These are phyloP conservation scores for Ptychobarbus kaznakovi DNA, from an alignment of 2,797 vertebrate genomes.

Conservation along the genomic window DNA sequence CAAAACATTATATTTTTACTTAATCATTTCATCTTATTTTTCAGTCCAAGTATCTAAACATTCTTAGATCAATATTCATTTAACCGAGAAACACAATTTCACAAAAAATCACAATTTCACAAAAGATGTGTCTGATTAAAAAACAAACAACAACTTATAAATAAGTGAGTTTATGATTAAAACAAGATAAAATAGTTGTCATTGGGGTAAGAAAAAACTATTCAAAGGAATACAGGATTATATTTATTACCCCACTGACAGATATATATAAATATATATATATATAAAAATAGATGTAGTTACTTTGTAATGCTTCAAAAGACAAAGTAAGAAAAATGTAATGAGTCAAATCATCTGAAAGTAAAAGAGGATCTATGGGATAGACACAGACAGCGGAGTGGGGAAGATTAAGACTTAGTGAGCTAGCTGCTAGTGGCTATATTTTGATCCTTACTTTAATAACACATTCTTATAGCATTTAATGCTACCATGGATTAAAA, in stretches of 20 bases:
- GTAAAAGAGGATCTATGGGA: no score
- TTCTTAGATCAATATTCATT: not conserved
- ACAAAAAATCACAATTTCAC: no score
- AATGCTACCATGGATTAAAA: not conserved
- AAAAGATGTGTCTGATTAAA: no score
- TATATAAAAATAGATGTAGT: no score
- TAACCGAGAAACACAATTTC: not conserved
- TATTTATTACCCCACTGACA: not conserved
- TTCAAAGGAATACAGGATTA: not conserved
- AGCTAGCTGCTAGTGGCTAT: not conserved
- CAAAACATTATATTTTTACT: not conserved
- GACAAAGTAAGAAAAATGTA: not conserved
- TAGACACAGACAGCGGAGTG: not conserved
- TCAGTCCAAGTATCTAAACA: not conserved
- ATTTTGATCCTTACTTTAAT: slow-evolving; percentile 6
- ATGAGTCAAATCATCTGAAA: no score
- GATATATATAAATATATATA: no score
- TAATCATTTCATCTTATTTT: not conserved
- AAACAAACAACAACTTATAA: no score
- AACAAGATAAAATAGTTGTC: not conserved
- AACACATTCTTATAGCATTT: not conserved
- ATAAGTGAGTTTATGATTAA: not conserved
- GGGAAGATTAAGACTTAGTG: not conserved
- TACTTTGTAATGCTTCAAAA: not conserved
- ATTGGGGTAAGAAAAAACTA: not conserved